phyloP scores from a whole-genome alignment of 2,888 invertebrate genomes.

The Isotomurus palustris region DNA sequence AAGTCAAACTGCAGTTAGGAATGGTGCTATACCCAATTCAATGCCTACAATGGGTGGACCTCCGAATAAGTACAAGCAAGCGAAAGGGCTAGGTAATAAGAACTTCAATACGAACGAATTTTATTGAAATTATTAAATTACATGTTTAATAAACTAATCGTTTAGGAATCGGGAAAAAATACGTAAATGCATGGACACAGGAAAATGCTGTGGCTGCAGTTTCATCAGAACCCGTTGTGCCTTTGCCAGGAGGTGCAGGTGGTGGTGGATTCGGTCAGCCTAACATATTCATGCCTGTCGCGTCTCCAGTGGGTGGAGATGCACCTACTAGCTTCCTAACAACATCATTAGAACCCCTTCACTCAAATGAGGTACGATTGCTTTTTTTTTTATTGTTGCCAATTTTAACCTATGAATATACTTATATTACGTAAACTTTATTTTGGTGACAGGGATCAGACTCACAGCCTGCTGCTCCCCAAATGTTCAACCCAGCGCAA shows the following conservation, averaged over 20 bases:
- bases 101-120: background rate
- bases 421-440: too few relatives aligned
- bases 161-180: slow-evolving; percentile 74
- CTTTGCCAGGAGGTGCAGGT: background rate
- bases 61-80: slow-evolving; percentile 37
- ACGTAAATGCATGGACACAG: slow-evolving; percentile 65
- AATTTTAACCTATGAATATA: too few relatives aligned
- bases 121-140: background rate
- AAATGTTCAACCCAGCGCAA: slow-evolving; percentile 48
- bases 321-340: slow-evolving; percentile 41
- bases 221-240: slow-evolving; percentile 4
- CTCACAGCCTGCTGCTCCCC: slow-evolving; percentile 36
- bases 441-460: slow-evolving; percentile 9
- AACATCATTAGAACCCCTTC: background rate
- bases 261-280: slow-evolving; percentile 25
- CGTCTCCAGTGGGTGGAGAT: slow-evolving; percentile 21
- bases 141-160: slow-evolving; percentile 25
- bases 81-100: slow-evolving; percentile 32
- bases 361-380: background rate
- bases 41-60: background rate
- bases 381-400: too few relatives aligned
- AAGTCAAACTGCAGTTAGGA: background rate
- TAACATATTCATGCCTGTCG: slow-evolving; percentile 41
- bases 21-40: background rate
- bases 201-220: too few relatives aligned